Conservation (phyloP, 2,797 vertebrate species). For the Myripristis murdjan region DNA sequence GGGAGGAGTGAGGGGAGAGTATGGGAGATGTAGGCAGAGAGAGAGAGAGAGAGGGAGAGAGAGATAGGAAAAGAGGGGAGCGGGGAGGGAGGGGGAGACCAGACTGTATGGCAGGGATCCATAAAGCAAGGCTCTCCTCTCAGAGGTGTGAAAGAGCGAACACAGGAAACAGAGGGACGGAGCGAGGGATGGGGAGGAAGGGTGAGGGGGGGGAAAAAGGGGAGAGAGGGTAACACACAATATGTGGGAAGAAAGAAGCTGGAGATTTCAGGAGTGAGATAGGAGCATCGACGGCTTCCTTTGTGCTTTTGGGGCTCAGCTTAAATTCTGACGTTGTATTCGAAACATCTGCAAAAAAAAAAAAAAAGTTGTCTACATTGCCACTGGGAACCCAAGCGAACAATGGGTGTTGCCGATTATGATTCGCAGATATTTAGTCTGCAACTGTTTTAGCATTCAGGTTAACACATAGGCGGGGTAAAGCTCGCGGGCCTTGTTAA, state of each 20-base stretch:
- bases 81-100: conserved; percentile 32
- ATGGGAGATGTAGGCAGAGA: conserved; percentile 40
- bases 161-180: conserved; percentile 37
- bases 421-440: too few species aligned
- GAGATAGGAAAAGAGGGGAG: background rate
- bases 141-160: conserved; percentile 66
- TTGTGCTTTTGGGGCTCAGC: conserved; percentile 26
- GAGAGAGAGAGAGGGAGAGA: conserved; percentile 7
- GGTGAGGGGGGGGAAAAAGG: background rate
- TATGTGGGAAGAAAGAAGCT: conserved; percentile 4
- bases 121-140: conserved; percentile 65
- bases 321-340: background rate
- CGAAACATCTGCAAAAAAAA: background rate
- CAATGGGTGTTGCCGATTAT: too few species aligned
- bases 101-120: conserved; percentile 74
- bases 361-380: background rate
- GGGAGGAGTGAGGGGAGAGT: conserved; percentile 25
- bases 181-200: conserved; percentile 7
- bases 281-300: conserved; percentile 25
- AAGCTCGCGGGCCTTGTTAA: too few species aligned
- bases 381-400: too few species aligned
- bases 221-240: conserved; percentile 1
- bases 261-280: conserved; percentile 1
- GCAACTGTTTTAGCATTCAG: too few species aligned
- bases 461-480: too few species aligned